phyloP scores from a whole-genome alignment of 2,113 vertebrate genomes.

The Accipiter cooperii region DNA sequence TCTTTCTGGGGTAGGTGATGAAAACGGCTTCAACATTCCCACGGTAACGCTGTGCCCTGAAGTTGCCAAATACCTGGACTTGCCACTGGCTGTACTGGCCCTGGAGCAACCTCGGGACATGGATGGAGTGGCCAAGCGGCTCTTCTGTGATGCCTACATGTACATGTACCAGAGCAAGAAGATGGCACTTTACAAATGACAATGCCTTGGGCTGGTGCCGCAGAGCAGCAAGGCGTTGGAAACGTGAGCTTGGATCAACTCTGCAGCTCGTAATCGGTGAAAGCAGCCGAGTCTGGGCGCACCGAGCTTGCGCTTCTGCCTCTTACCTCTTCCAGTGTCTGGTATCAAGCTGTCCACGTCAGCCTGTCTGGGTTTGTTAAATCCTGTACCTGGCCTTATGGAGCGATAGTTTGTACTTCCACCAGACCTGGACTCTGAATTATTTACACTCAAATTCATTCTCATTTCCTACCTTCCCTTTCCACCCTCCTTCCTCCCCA shows the following conservation, averaged over 20 bases:
- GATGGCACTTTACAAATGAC: constrained; percentile 82
- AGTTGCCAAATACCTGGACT: constrained; percentile 77
- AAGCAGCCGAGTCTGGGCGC: background rate
- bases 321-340: background rate
- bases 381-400: background rate
- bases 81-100: constrained; percentile 73
- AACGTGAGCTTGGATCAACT: background rate
- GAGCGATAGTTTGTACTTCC: background rate
- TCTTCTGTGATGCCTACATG: constrained; percentile 91
- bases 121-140: constrained; percentile 86
- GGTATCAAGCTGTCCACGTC: background rate
- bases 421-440: background rate
- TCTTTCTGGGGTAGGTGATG: constrained; percentile 66
- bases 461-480: background rate
- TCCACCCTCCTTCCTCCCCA: background rate
- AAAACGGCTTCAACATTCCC: constrained; percentile 84
- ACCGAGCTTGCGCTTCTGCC: background rate
- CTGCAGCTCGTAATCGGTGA: background rate
- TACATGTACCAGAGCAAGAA: constrained; percentile 85
- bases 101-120: constrained; percentile 82
- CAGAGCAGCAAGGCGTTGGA: fast-evolving
- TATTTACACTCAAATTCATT: background rate
- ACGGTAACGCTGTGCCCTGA: constrained; percentile 78
- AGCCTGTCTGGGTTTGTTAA: background rate
- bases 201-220: fast-evolving